Conservation (phyloP, 2,113 vertebrate genomes). For the Salvelinus fontinalis region DNA sequence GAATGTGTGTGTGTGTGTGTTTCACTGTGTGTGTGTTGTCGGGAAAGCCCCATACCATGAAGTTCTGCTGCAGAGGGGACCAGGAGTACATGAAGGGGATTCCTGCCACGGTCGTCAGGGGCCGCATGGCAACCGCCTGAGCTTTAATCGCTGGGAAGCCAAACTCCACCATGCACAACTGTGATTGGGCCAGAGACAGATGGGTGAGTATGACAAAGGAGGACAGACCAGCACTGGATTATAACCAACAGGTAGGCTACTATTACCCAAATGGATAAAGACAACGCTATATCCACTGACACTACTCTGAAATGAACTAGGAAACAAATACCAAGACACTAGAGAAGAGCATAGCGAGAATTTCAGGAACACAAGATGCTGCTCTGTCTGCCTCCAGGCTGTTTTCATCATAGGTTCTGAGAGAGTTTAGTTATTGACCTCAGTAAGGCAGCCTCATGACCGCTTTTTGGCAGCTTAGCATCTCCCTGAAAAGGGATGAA, state of each 20-base stretch:
- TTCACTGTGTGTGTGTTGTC: not conserved
- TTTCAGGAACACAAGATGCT: constrained; percentile 2
- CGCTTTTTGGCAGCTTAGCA: not conserved
- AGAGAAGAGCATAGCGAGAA: not conserved
- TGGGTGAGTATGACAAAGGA: constrained; percentile 14
- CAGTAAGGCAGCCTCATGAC: too few species aligned
- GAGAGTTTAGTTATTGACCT: not conserved
- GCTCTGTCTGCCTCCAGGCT: constrained; percentile 14
- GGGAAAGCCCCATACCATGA: constrained; percentile 83
- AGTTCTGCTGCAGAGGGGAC: constrained; percentile 98
- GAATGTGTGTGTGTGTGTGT: too few species aligned
- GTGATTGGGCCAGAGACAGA: constrained; percentile 43
- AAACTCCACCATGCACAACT: constrained; percentile 91
- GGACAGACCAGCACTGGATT: not conserved
- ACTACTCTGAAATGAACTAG: not conserved
- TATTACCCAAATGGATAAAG: constrained; percentile 7
- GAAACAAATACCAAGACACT: constrained; percentile 20
- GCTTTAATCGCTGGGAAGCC: constrained; percentile 86
- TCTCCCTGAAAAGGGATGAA: not conserved
- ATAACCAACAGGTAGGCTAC: not conserved
- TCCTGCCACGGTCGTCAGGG: constrained; percentile 90
- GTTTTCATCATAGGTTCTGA: constrained; percentile 35
- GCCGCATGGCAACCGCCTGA: constrained; percentile 87
- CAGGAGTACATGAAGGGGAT: constrained; percentile 99
- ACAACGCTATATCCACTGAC: not conserved